phyloP scores from a whole-genome alignment of 1,140 invertebrate genomes.

The Colletes gigas region DNA sequence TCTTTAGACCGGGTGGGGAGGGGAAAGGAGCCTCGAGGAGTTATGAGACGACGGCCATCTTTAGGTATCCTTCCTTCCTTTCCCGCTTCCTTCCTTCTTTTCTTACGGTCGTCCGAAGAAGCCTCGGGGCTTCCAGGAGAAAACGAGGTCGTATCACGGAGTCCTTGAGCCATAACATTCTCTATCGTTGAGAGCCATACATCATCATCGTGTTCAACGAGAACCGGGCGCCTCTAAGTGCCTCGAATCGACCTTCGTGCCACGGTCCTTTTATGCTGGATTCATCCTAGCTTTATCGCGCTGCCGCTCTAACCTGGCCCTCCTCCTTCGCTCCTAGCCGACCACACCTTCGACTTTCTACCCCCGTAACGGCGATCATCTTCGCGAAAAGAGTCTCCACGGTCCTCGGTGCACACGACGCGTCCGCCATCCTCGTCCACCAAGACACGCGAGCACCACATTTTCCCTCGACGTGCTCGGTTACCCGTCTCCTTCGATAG shows the following conservation, averaged over 20 bases:
- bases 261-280: constrained; percentile 56
- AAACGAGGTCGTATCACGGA: constrained; percentile 64
- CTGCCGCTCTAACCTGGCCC: not conserved
- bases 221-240: constrained; percentile 68
- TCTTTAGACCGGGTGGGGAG: constrained; percentile 10
- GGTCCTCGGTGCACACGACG: not conserved
- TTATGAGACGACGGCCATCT: constrained; percentile 72
- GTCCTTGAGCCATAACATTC: constrained; percentile 58
- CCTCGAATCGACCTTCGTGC: constrained; percentile 68
- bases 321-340: constrained; percentile 8
- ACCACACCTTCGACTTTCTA: constrained; percentile 21
- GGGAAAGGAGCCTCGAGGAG: constrained; percentile 52
- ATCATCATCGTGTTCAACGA: constrained; percentile 75
- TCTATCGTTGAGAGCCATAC: constrained; percentile 72
- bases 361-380: not conserved
- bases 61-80: constrained; percentile 61
- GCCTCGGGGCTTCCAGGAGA: constrained; percentile 45
- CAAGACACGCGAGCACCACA: too few relatives aligned
- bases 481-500: too few relatives aligned
- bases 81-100: constrained; percentile 43
- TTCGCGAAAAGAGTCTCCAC: constrained; percentile 6
- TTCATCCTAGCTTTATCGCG: constrained; percentile 57
- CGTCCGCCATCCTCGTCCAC: not conserved
- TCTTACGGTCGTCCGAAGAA: constrained; percentile 34
- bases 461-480: too few relatives aligned